Evolutionary conservation across 2,888 invertebrate species (phyloP), one percentile per base, ranked within the genome.

Genomic region (Scaptomyza reducta): DNA sequence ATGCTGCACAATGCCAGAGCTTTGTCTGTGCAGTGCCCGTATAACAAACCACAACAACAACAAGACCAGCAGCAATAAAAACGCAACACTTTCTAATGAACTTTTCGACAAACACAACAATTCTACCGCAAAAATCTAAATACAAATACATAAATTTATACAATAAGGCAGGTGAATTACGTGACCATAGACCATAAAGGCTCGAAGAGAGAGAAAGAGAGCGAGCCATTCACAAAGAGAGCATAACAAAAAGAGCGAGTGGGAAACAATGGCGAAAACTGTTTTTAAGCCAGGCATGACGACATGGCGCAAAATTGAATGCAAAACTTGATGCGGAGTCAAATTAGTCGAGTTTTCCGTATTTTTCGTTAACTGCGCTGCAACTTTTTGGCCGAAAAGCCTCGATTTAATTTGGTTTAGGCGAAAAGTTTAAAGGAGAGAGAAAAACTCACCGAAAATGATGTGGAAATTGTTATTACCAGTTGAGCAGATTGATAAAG

Each of bases 1-100:
- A 70, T 49, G 61, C 47, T 56, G 68, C 79, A 77, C 62, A 63
- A 35, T 58, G 77, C 56, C 53, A 59, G 51, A 61, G 56, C 65
- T 70, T 70, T 63, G 84, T 67, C 58, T 55, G 77, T 77, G 67
- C 74, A 77, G 14, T 25, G 59, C 57, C 82, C 78, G 78, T 74
- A 81, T 67, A 69, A 65, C 42, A 33, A 54, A 44, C 60, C 46
- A 41, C 55, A 61, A 16, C 46, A 53, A 31, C 50, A 50, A 25
- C 44, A 69, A 11, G 1, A 31, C 3, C 10, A 31, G 10, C 27
- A 27, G 7, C 9, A 27, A 27, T 27, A 27, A 27, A 58, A 57
- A 13, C 4, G 6, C 63, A 46, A 22, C 77, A 84, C 83, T 84
- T 88, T 84, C 83, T 88, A 84, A 88, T 87, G 78, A 87, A 84